Conservation (phyloP, 1,140 invertebrate genomes). For the Drosophila lacteicornis region DNA sequence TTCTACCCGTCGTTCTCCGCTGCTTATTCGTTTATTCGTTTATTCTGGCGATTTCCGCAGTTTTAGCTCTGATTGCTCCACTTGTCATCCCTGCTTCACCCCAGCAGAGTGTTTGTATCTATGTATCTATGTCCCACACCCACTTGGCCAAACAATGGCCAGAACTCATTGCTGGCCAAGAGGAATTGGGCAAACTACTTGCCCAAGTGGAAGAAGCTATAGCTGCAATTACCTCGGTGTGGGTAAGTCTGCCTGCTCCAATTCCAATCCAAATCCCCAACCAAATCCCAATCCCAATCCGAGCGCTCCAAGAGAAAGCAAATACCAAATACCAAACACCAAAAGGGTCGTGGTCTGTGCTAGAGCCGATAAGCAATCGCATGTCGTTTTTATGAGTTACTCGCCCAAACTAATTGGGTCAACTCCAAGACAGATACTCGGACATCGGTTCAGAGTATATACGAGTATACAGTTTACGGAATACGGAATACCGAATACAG, state of each 20-base stretch:
- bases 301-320: conserved; percentile 61
- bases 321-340: conserved; percentile 40
- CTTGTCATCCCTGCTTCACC: conserved; percentile 52
- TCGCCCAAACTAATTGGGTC: conserved; percentile 75
- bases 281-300: conserved; percentile 19
- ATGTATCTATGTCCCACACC: conserved; percentile 41
- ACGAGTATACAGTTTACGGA: neutral
- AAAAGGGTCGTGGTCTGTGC: conserved; percentile 51
- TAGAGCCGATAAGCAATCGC: conserved; percentile 61
- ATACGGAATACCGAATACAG: neutral
- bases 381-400: conserved; percentile 75
- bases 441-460: neutral
- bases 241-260: conserved; percentile 47
- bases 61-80: conserved; percentile 71
- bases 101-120: conserved; percentile 1
- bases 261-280: conserved; percentile 35
- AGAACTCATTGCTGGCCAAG: conserved; percentile 53
- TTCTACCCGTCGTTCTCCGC: conserved; percentile 29
- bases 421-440: conserved; percentile 27
- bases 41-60: conserved; percentile 76
- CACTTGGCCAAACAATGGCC: conserved; percentile 59
- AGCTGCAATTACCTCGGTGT: conserved; percentile 58
- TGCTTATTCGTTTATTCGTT: conserved; percentile 23
- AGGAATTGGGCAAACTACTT: conserved; percentile 17
- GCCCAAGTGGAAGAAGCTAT: conserved; percentile 17